Evolutionary conservation across 2,113 vertebrate species (phyloP).

Genomic region (Tupaia chinensis): DNA sequence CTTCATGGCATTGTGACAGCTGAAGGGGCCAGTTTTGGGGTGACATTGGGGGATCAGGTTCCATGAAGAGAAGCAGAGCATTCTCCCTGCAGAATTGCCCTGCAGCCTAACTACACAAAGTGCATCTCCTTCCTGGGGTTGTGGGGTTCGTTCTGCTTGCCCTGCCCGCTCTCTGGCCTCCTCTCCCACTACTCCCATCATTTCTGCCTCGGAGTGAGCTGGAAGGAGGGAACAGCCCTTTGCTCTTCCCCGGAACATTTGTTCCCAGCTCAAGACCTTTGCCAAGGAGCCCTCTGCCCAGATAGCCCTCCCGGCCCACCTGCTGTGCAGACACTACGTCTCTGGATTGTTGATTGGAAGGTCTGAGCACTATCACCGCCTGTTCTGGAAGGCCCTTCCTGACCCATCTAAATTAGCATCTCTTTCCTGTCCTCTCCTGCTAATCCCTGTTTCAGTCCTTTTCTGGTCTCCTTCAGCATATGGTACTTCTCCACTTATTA

Average conservation of each 20-base stretch:
- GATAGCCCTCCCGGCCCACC: too few species aligned
- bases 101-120: rapidly evolving
- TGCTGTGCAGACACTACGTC: not conserved
- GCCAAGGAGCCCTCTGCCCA: not conserved
- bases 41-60: too few species aligned
- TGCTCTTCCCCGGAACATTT: not conserved
- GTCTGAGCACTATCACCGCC: not conserved
- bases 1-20: not conserved
- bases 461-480: not conserved
- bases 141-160: not conserved
- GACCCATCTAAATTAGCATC: not conserved
- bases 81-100: not conserved
- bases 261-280: not conserved
- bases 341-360: not conserved
- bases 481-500: not conserved
- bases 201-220: not conserved
- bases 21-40: not conserved
- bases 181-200: not conserved
- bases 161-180: not conserved
- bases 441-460: not conserved
- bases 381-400: not conserved
- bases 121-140: rapidly evolving
- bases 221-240: not conserved
- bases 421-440: not conserved
- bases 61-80: rapidly evolving